Evolutionary conservation across 1,140 invertebrate genomes (phyloP), one percentile per base, ranked within the genome.

Genomic region (Tribolium castaneum): DNA sequence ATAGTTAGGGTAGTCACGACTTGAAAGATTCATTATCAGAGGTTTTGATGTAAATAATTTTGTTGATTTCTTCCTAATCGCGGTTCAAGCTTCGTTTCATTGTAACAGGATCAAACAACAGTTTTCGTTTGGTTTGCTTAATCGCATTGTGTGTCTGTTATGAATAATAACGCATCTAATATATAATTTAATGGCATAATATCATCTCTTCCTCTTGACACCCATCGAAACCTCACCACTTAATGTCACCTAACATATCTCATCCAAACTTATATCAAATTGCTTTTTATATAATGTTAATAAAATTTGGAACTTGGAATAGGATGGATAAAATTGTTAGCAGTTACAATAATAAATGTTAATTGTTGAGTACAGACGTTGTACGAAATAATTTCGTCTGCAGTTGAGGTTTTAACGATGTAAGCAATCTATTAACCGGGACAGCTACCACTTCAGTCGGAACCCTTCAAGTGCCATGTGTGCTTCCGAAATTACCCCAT

Each of bases 261-360:
- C 80, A 81, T 81, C 77, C 66, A 59, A 76, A 74, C 54, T 76
- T 73, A 76, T 81, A 81, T 79, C 75, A 75, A 79, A 62, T 77
- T 81, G 80, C 80, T 81, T 81, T 81, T 81, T 81, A 81, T 81
- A 81, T 79, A 70, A 78, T 73, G 74, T 70, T 70, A 50, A 45
- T 45, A 45, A 45, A 79, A 56, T 77, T 79, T 77, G 76, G 77
- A 76, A 76, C 54, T 79, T 77, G 70, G 75, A 76, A 79, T 81
- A 81, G 80, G 73, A 77, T 71, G 78, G 75, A 77, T 66, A 77
- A 79, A 77, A 70, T 79, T 80, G 80, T 81, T 81, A 81, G 80
- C 25, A 73, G 73, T 78, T 80, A 79, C 80, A 79, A 79, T 81
- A 81, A 81, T 79, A 79, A 79, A 81, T 79, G 80, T 81, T 81